A percentile compares a stretch with the other conserved stretches of the same genome.
Conservation (phyloP, 2,888 invertebrate genomes). For the Danaus chrysippus region DNA sequence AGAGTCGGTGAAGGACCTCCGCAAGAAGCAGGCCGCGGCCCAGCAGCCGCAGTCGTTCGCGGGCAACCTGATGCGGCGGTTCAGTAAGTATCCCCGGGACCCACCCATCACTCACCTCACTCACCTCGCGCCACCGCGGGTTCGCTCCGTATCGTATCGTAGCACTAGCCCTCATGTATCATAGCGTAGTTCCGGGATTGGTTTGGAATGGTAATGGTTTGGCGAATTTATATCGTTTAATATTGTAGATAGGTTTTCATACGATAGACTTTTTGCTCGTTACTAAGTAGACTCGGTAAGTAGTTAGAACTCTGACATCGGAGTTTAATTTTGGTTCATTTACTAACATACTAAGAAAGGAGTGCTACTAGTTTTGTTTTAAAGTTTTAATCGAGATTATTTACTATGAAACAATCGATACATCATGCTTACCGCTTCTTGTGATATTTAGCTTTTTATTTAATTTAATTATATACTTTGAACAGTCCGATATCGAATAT, state of each 20-base stretch:
- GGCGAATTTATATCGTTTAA: slow-evolving; percentile 53
- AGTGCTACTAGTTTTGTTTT: neutral
- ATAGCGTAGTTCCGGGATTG: slow-evolving; percentile 57
- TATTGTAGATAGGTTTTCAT: slow-evolving; percentile 51
- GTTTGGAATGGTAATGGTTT: slow-evolving; percentile 70
- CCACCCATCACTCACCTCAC: slow-evolving; percentile 35
- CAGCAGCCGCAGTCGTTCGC: slow-evolving; percentile 80
- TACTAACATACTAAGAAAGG: slow-evolving; percentile 11
- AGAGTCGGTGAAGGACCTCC: slow-evolving; percentile 76
- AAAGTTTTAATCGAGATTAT: slow-evolving; percentile 14
- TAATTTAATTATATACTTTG: slow-evolving; percentile 42
- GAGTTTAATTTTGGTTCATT: slow-evolving; percentile 2
- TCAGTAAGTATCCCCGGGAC: slow-evolving; percentile 87
- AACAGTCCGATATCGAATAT: slow-evolving; percentile 13
- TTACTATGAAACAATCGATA: slow-evolving; percentile 13
- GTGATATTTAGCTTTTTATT: slow-evolving; percentile 75
- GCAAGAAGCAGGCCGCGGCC: slow-evolving; percentile 72
- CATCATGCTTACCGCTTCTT: slow-evolving; percentile 67
- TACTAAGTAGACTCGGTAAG: slow-evolving; percentile 55
- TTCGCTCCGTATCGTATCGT: slow-evolving; percentile 34
- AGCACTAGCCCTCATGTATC: slow-evolving; percentile 52
- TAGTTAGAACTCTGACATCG: slow-evolving; percentile 49
- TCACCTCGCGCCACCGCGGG: slow-evolving; percentile 44
- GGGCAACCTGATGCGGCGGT: slow-evolving; percentile 88
- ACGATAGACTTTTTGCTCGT: slow-evolving; percentile 52